Percentiles rank a stretch among this genome's conserved stretches.
Conservation (phyloP, 2,888 invertebrate genomes). For the Dynastes maya region DNA sequence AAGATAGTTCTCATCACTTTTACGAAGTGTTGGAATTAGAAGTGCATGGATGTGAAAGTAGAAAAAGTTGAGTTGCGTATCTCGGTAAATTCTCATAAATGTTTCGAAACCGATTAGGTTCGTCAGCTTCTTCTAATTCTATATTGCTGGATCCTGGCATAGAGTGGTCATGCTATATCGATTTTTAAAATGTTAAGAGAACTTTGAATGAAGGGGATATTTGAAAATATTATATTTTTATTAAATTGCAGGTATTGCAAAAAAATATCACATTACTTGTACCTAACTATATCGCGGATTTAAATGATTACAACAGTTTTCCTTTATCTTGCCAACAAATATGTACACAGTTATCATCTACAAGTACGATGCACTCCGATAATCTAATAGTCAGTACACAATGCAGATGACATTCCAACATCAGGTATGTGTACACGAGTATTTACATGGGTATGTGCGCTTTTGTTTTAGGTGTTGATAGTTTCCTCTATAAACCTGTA, state of each 20-base stretch:
- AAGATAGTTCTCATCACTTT: conserved; percentile 32
- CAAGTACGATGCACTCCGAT: no score
- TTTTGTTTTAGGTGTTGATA: background rate
- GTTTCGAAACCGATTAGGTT: conserved; percentile 4
- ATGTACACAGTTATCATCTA: no score
- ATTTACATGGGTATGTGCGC: background rate
- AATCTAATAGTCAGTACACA: background rate
- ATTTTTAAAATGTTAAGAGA: no score
- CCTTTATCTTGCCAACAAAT: no score
- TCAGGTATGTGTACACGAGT: background rate
- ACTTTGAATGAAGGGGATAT: no score
- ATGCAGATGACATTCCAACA: background rate
- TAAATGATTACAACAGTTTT: no score
- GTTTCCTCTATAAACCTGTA: background rate
- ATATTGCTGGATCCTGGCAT: background rate
- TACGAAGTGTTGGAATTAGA: conserved; percentile 10
- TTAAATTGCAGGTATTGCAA: no score
- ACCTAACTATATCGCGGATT: no score
- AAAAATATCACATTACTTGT: no score
- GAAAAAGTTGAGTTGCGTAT: background rate
- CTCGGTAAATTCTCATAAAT: background rate
- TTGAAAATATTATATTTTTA: no score
- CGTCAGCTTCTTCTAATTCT: background rate
- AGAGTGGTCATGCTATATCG: no score
- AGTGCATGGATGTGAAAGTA: conserved; percentile 25